Percentiles rank a stretch among this genome's conserved stretches.
Conservation (phyloP, 2,888 invertebrate genomes). For the Eilema griseolum region DNA sequence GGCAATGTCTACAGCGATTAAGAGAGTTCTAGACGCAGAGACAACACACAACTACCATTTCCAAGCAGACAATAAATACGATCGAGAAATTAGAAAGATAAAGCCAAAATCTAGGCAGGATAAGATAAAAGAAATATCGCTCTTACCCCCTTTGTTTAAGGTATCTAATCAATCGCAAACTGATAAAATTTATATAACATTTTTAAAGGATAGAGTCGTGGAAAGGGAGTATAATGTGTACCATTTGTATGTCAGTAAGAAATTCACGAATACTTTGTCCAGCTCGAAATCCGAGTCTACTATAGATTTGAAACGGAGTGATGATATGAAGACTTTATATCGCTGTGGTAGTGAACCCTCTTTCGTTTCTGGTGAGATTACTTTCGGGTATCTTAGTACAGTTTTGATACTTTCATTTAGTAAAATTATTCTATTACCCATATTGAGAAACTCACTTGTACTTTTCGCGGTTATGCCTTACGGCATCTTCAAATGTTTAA, state of each 20-base stretch:
- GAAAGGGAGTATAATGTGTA: constrained; percentile 62
- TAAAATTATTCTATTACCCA: no score
- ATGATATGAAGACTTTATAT: constrained; percentile 74
- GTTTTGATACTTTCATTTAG: neutral
- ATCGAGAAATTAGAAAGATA: constrained; percentile 34
- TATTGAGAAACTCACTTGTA: no score
- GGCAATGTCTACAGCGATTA: constrained; percentile 58
- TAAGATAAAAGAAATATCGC: constrained; percentile 55
- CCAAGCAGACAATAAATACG: constrained; percentile 25
- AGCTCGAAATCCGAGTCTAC: constrained; percentile 58
- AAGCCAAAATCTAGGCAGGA: constrained; percentile 47
- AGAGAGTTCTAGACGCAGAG: constrained; percentile 48
- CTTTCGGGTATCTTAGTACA: constrained; percentile 5
- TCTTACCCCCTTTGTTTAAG: constrained; percentile 55
- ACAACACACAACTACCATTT: constrained; percentile 32
- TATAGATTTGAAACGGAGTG: constrained; percentile 50
- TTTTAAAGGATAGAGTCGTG: constrained; percentile 34
- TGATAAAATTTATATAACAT: constrained; percentile 45
- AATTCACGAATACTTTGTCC: constrained; percentile 47
- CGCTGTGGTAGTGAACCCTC: constrained; percentile 72
- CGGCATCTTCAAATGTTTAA: no score
- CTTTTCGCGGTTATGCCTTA: no score
- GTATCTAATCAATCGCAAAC: constrained; percentile 67
- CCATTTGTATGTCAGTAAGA: constrained; percentile 58
- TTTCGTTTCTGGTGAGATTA: constrained; percentile 64